Evolutionary conservation across 2,113 vertebrate species (phyloP).

Genomic region (Antechinus flavipes): DNA sequence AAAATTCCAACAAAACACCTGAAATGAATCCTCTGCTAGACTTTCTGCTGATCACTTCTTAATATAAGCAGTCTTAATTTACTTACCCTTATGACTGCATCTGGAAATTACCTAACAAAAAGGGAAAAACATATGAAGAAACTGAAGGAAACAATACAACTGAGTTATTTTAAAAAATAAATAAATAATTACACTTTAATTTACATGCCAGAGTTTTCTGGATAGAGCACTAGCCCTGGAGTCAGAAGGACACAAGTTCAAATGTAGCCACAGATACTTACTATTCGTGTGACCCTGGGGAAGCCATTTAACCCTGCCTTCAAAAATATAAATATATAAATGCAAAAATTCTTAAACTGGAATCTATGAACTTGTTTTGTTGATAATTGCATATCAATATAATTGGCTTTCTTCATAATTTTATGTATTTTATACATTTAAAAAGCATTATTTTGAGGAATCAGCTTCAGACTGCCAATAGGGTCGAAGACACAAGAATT

Average conservation of each 20-base stretch:
- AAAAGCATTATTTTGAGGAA: background rate
- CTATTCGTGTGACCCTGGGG: background rate
- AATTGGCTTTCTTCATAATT: background rate
- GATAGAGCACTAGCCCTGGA: background rate
- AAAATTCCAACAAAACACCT: background rate
- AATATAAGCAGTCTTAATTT: background rate
- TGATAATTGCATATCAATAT: background rate
- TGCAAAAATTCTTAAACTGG: background rate
- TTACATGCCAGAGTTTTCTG: background rate
- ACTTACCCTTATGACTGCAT: constrained; percentile 85
- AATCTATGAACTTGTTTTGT: background rate
- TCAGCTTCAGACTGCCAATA: background rate
- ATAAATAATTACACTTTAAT: background rate
- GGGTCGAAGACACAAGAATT: background rate
- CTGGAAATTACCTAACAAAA: constrained; percentile 85
- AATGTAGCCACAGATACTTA: background rate
- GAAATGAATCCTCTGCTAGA: background rate
- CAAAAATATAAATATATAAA: background rate
- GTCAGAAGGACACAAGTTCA: background rate
- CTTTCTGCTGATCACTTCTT: background rate
- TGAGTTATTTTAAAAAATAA: background rate
- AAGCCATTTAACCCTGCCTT: background rate
- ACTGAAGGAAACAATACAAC: background rate
- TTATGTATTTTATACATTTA: background rate
- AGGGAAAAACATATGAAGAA: constrained; percentile 49